phyloP scores from a whole-genome alignment of 1,140 invertebrate species.

The Manduca sexta region DNA sequence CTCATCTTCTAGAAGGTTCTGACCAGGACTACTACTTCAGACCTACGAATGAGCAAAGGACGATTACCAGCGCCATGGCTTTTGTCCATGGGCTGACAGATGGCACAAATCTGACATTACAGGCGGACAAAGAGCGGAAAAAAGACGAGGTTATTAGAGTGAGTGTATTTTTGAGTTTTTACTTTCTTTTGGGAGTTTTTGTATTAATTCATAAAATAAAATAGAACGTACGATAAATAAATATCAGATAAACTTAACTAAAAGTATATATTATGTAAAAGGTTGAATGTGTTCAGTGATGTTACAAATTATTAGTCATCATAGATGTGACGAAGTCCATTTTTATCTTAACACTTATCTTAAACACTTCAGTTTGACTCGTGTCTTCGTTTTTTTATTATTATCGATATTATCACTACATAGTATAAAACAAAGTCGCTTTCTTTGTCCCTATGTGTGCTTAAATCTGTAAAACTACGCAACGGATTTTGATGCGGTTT shows the following conservation, averaged over 20 bases:
- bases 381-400: too few relatives aligned
- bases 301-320: too few relatives aligned
- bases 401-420: too few relatives aligned
- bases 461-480: too few relatives aligned
- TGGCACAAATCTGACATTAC: slow-evolving; percentile 27
- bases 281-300: too few relatives aligned
- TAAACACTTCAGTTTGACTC: too few relatives aligned
- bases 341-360: too few relatives aligned
- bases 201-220: not conserved
- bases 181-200: not conserved
- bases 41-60: slow-evolving; percentile 47
- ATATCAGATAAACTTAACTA: not conserved
- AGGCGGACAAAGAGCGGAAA: slow-evolving; percentile 23
- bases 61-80: slow-evolving; percentile 46
- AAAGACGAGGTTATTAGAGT: slow-evolving; percentile 47
- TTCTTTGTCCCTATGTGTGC: too few relatives aligned
- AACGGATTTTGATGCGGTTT: too few relatives aligned
- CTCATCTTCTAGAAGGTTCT: slow-evolving; percentile 24
- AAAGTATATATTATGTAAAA: too few relatives aligned
- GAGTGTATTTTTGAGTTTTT: slow-evolving; percentile 8
- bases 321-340: too few relatives aligned
- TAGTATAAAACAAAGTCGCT: too few relatives aligned
- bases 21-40: slow-evolving; percentile 42
- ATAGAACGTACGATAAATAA: not conserved
- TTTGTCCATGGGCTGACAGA: slow-evolving; percentile 42